These are phyloP conservation scores for Heliocidaris tuberculata DNA, from an alignment of 35 echinoderm and acorn worm species.

Conservation along the genomic window DNA sequence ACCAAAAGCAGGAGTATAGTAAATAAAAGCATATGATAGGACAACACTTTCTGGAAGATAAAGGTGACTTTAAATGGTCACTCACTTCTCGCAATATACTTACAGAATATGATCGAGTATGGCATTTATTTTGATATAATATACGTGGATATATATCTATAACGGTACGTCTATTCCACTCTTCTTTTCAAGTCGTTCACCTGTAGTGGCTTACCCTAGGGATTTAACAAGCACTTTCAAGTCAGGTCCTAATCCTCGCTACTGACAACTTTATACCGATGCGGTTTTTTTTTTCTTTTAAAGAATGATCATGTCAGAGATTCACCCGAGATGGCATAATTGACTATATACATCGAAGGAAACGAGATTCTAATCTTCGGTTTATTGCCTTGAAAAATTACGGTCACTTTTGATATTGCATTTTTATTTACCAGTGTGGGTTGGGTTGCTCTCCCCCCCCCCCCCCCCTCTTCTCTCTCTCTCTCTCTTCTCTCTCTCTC, in stretches of 20 bases:
- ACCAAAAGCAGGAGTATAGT: no score
- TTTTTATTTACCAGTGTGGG: neutral
- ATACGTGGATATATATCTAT: no score
- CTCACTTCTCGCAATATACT: no score
- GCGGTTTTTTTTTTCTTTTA: neutral
- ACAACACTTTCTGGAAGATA: no score
- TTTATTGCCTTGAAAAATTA: neutral
- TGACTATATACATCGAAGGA: neutral
- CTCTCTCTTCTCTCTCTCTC: neutral
- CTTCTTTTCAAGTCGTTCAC: neutral
- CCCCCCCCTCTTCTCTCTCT: neutral
- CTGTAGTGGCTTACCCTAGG: neutral
- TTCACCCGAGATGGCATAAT: neutral
- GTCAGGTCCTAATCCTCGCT: neutral
- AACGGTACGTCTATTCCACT: neutral
- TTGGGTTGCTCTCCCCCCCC: neutral
- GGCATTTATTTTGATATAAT: no score
- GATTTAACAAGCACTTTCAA: neutral
- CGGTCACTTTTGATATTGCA: neutral
- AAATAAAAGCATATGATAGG: no score
- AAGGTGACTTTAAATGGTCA: no score
- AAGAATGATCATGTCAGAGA: neutral
- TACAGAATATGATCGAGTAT: no score
- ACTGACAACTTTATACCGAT: neutral
- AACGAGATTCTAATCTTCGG: neutral